Conservation (phyloP, 2,113 vertebrate species). For the Melospiza georgiana region DNA sequence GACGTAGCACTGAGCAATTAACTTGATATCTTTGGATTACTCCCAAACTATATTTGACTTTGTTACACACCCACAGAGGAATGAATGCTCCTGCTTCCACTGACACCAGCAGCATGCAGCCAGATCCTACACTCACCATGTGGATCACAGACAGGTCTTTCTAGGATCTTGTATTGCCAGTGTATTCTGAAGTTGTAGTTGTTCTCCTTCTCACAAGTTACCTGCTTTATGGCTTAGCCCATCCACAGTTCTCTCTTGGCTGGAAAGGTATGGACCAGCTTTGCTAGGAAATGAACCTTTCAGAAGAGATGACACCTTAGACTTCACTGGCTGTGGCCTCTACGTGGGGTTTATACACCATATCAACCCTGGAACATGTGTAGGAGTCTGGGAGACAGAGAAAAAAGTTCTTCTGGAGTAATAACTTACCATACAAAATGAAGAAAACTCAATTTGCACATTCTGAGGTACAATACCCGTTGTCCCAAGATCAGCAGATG, state of each 20-base stretch:
- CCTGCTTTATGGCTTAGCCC: neutral
- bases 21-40: neutral
- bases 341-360: neutral
- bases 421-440: neutral
- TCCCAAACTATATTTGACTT: neutral
- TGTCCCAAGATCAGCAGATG: neutral
- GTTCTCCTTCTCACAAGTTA: neutral
- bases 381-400: neutral
- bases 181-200: neutral
- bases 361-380: rapidly evolving
- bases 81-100: neutral
- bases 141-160: neutral
- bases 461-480: rapidly evolving
- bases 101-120: neutral
- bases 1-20: neutral
- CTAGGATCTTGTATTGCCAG: neutral
- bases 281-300: neutral
- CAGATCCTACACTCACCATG: neutral
- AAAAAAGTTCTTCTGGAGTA: neutral
- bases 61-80: neutral
- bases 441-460: neutral
- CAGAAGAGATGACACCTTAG: neutral
- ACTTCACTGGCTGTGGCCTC: neutral
- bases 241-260: neutral
- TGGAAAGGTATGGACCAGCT: neutral